phyloP scores from a whole-genome alignment of 1,140 invertebrate species.

The Drosophila neocordata region DNA sequence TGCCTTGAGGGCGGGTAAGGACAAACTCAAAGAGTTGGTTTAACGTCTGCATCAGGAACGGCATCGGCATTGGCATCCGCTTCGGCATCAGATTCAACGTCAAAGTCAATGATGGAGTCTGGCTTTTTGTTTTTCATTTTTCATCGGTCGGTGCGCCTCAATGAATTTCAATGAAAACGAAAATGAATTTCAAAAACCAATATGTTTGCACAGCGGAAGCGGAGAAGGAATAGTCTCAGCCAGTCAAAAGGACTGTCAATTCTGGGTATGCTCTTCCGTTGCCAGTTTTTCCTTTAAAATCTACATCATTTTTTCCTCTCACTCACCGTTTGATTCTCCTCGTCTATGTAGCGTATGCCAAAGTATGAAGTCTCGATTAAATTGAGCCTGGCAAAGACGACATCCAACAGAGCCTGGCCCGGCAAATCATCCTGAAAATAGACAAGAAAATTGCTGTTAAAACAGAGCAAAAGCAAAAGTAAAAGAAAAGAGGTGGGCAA shows the following conservation, averaged over 20 bases:
- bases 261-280: background rate
- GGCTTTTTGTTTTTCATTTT: constrained; percentile 55
- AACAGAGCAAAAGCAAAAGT: constrained; percentile 59
- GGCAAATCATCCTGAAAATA: constrained; percentile 90
- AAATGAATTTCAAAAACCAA: constrained; percentile 82
- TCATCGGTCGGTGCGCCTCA: constrained; percentile 61
- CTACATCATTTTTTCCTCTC: background rate
- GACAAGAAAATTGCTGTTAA: constrained; percentile 82
- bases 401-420: constrained; percentile 93
- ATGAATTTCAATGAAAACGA: constrained; percentile 79
- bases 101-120: constrained; percentile 1
- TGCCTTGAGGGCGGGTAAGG: constrained; percentile 28
- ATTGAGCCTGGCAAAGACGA: constrained; percentile 94
- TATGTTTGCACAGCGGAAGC: constrained; percentile 55
- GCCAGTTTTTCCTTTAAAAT: background rate
- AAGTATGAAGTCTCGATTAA: constrained; percentile 96
- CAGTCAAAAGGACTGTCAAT: background rate
- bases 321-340: constrained; percentile 93
- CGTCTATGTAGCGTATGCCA: constrained; percentile 93
- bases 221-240: background rate
- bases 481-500: constrained; percentile 41
- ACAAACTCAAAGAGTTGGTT: constrained; percentile 61
- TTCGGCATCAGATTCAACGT: background rate
- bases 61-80: too few species aligned
- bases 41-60: background rate